Evolutionary conservation across 2,797 vertebrate species (phyloP).

Genomic region (Melanogrammus aeglefinus): DNA sequence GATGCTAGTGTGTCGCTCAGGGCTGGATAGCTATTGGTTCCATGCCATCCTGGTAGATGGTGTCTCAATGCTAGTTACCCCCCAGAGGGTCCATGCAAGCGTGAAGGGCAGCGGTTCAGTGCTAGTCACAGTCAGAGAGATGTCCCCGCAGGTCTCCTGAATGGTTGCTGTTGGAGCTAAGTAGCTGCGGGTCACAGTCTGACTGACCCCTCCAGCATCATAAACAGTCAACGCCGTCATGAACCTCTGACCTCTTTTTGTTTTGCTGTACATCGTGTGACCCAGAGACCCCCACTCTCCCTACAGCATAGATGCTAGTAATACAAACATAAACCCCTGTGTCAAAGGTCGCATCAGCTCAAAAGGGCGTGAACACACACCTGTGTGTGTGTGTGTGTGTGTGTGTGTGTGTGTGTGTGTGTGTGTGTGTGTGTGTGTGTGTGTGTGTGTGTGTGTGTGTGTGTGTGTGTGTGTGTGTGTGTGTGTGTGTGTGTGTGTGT

Average conservation of each 20-base stretch:
- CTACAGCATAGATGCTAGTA: neutral
- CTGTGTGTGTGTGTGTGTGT: too few species aligned
- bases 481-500: constrained; percentile 12
- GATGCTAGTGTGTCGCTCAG: too few species aligned
- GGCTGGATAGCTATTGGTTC: too few species aligned
- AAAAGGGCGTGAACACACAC: neutral
- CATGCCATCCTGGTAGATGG: neutral
- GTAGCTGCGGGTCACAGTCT: neutral
- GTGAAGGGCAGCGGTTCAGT: too few species aligned
- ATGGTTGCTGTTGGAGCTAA: neutral
- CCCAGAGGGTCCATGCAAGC: too few species aligned
- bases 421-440: neutral
- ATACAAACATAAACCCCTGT: neutral
- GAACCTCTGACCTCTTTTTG: neutral
- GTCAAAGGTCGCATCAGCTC: neutral
- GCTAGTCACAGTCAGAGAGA: too few species aligned
- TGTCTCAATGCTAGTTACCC: neutral
- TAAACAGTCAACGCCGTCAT: neutral
- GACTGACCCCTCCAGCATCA: neutral
- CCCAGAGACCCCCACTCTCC: neutral
- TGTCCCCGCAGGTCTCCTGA: too few species aligned
- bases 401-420: neutral
- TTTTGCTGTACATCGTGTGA: neutral
- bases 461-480: neutral
- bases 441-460: neutral